These are phyloP conservation scores for Coecobrya sp. DNA, from an alignment of 2,888 invertebrate genomes.

Conservation along the genomic window DNA sequence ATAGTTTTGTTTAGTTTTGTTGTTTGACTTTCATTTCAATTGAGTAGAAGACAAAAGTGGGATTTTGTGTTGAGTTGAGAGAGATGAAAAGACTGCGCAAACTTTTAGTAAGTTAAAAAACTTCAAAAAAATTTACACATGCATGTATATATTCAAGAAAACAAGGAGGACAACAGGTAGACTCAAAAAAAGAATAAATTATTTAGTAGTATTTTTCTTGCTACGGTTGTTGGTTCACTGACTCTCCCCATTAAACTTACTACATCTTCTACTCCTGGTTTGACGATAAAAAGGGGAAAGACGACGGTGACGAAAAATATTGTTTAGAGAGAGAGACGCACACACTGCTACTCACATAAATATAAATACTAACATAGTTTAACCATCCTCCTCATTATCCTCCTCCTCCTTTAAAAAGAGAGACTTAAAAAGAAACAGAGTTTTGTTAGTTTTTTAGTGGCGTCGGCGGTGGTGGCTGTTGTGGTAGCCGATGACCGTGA, in stretches of 20 bases:
- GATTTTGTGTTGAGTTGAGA: no score
- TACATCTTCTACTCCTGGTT: not conserved
- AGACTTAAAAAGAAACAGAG: no score
- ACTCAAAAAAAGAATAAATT: no score
- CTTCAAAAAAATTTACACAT: no score
- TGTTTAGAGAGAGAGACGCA: not conserved
- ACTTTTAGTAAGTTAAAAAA: not conserved
- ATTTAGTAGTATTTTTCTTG: no score
- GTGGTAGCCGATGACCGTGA: constrained; percentile 77
- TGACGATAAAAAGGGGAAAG: not conserved
- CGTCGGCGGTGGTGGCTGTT: not conserved
- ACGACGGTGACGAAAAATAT: constrained; percentile 15
- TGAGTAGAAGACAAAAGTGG: no score
- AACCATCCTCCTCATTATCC: constrained; percentile 32
- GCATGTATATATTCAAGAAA: constrained; percentile 40
- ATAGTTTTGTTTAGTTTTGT: no score
- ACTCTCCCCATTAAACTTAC: constrained; percentile 11
- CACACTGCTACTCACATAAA: not conserved
- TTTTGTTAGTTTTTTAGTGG: no score
- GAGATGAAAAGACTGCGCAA: not conserved
- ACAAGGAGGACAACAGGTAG: not conserved
- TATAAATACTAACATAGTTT: not conserved
- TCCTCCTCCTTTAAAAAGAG: constrained; percentile 1
- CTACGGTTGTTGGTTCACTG: constrained; percentile 63
- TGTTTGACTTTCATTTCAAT: no score